Evolutionary conservation across 2,888 invertebrate genomes (phyloP).

Genomic region (Epicampocera succincta): DNA sequence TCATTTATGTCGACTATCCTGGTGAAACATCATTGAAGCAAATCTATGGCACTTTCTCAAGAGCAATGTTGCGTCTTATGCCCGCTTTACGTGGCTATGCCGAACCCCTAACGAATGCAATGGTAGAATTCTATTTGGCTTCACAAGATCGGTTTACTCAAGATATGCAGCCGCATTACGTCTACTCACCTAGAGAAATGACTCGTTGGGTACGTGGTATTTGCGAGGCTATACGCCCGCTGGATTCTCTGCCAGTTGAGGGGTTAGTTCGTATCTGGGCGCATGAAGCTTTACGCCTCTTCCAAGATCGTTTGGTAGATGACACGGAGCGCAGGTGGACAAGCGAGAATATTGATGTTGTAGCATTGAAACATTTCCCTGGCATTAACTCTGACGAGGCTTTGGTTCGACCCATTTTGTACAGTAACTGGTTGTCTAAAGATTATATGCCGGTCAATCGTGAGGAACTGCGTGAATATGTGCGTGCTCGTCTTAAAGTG

Average conservation of each 20-base stretch:
- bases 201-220: constrained; percentile 99
- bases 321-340: constrained; percentile 98
- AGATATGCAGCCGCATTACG: constrained; percentile 99
- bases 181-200: constrained; percentile 99
- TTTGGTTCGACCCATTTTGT: constrained; percentile 95
- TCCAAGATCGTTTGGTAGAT: constrained; percentile 96
- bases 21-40: constrained; percentile 98
- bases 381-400: constrained; percentile 92
- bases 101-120: constrained; percentile 98
- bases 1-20: constrained; percentile 99
- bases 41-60: constrained; percentile 99
- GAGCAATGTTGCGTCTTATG: constrained; percentile 98
- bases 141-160: constrained; percentile 99
- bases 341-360: constrained; percentile 97
- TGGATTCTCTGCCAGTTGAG: constrained; percentile 95
- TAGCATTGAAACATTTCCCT: constrained; percentile 97
- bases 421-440: constrained; percentile 99
- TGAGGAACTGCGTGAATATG: constrained; percentile 97
- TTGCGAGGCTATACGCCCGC: constrained; percentile 97
- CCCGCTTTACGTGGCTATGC: constrained; percentile 95
- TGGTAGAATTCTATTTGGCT: constrained; percentile 98
- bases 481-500: constrained; percentile 97
- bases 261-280: constrained; percentile 99
- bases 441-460: constrained; percentile 98
- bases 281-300: constrained; percentile 98